These are phyloP conservation scores for Catocala sponsa DNA, from an alignment of 2,888 invertebrate genomes.

Conservation along the genomic window DNA sequence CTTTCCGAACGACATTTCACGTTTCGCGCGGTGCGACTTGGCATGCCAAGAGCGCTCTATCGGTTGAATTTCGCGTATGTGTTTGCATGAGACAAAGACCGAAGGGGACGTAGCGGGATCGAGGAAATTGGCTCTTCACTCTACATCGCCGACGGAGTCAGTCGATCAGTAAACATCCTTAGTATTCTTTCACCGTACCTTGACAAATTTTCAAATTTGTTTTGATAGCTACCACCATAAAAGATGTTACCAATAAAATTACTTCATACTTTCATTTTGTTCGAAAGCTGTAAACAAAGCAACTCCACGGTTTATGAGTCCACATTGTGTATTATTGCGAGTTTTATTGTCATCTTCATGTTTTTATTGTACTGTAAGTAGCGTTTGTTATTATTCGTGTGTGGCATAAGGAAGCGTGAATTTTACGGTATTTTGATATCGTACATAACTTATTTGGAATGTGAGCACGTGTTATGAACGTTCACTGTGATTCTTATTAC, in stretches of 20 bases:
- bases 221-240: conserved; percentile 42
- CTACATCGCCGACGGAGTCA: background rate
- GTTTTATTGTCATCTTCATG: conserved; percentile 58
- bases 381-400: conserved; percentile 36
- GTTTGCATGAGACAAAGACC: conserved; percentile 17
- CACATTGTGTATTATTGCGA: conserved; percentile 56
- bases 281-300: conserved; percentile 55
- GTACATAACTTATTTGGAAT: conserved; percentile 28
- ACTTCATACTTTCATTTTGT: conserved; percentile 55
- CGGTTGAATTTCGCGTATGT: conserved; percentile 6
- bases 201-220: conserved; percentile 36
- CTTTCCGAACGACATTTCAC: conserved; percentile 10
- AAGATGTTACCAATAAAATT: conserved; percentile 46
- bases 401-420: conserved; percentile 27
- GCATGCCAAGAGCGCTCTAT: background rate
- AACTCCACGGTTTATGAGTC: conserved; percentile 54
- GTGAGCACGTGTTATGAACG: conserved; percentile 23
- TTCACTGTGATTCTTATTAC: conserved; percentile 15
- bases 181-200: conserved; percentile 22
- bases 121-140: conserved; percentile 4
- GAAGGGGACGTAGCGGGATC: background rate
- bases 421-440: conserved; percentile 39
- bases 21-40: conserved; percentile 4
- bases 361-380: conserved; percentile 53
- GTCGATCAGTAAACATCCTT: conserved; percentile 8